Evolutionary conservation across 2,113 vertebrate species (phyloP).

Genomic region (Grantiella picta): DNA sequence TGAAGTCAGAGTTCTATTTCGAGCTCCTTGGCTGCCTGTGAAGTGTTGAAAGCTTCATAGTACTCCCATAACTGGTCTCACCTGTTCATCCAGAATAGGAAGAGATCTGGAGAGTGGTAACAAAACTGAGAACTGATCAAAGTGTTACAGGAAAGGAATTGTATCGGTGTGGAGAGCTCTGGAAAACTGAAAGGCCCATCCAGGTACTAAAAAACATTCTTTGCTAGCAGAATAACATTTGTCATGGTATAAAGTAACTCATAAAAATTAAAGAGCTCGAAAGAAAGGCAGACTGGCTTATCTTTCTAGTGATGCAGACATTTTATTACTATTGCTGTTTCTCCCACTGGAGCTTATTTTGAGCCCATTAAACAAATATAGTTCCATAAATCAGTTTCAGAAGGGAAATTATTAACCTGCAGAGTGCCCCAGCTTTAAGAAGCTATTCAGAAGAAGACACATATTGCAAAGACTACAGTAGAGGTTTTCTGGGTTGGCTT

Average conservation of each 20-base stretch:
- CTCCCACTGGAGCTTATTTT: conserved; percentile 9
- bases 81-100: conserved; percentile 50
- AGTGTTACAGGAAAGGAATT: neutral
- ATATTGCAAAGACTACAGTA: neutral
- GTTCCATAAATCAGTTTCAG: conserved; percentile 1
- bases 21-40: neutral
- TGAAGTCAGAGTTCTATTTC: neutral
- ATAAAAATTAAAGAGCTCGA: conserved; percentile 18
- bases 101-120: neutral
- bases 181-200: neutral
- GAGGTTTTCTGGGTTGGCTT: neutral
- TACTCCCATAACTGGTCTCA: conserved; percentile 35
- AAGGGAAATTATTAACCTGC: neutral
- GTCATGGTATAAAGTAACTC: conserved; percentile 1
- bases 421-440: neutral
- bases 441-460: neutral
- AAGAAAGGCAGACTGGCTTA: neutral
- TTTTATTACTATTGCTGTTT: neutral
- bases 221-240: neutral
- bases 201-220: neutral
- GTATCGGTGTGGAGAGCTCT: neutral
- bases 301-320: neutral
- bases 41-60: neutral
- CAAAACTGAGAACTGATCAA: neutral
- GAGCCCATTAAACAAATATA: neutral